Conservation (phyloP, 2,113 vertebrate genomes). For the Petrocephalus zakoni region DNA sequence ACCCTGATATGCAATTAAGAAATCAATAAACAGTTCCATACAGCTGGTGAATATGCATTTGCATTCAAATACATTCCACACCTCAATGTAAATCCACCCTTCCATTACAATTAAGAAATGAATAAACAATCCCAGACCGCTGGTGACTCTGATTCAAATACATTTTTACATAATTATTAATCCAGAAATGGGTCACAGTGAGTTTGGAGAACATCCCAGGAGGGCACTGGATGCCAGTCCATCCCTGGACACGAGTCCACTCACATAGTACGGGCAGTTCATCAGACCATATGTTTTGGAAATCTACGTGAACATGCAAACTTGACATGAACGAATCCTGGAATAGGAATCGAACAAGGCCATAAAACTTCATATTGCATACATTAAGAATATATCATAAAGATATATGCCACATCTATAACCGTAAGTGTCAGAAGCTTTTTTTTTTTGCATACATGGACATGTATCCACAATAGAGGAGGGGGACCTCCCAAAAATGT, state of each 20-base stretch:
- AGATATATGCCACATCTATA: not conserved
- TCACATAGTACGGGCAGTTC: not conserved
- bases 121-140: too few relatives aligned
- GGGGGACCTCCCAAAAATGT: not conserved
- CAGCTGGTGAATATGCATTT: not conserved
- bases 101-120: not conserved
- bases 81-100: not conserved
- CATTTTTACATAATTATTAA: not conserved
- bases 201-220: not conserved
- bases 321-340: not conserved
- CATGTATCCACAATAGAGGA: not conserved
- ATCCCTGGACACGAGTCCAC: not conserved
- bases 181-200: not conserved
- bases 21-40: not conserved
- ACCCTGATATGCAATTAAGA: not conserved
- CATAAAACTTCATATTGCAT: not conserved
- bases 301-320: not conserved
- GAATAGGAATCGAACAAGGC: not conserved
- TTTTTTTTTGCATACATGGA: not conserved
- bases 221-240: not conserved
- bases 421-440: not conserved
- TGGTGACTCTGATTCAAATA: not conserved
- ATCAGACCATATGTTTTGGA: not conserved
- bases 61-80: not conserved
- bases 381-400: not conserved